Conservation (phyloP, 2,113 vertebrate species). For the Anseranas semipalmata region DNA sequence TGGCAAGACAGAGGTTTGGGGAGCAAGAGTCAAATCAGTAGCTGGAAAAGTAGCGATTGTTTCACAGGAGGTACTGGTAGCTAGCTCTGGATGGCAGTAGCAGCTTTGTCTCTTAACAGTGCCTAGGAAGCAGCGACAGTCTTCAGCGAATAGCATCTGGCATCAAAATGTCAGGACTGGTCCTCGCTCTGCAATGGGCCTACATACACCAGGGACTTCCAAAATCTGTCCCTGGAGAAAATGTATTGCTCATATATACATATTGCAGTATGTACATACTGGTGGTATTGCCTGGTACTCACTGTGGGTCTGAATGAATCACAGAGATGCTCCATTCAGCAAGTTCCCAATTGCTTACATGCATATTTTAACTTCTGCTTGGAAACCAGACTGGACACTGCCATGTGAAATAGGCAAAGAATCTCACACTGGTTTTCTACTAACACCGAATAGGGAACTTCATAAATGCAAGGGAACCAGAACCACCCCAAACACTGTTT, state of each 20-base stretch:
- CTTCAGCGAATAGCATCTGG: background rate
- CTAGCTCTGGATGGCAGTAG: background rate
- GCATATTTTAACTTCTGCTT: background rate
- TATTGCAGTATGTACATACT: no score
- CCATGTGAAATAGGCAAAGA: background rate
- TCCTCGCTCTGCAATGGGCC: background rate
- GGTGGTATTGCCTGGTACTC: background rate
- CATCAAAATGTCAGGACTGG: background rate
- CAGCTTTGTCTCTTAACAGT: background rate
- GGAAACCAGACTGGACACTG: background rate
- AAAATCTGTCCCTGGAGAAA: background rate
- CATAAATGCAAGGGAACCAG: background rate
- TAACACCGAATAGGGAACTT: background rate
- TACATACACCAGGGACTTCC: background rate
- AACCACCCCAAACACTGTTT: background rate
- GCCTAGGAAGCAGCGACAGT: background rate
- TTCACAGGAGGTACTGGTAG: background rate
- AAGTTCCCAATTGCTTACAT: background rate
- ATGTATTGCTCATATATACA: fast-evolving
- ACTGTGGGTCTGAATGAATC: background rate
- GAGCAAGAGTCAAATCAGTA: background rate
- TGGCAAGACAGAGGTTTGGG: background rate
- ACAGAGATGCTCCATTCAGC: background rate
- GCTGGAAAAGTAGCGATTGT: background rate
- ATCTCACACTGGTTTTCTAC: background rate